phyloP scores from a whole-genome alignment of 1,140 invertebrate genomes.

The Eupristina koningsbergeri region DNA sequence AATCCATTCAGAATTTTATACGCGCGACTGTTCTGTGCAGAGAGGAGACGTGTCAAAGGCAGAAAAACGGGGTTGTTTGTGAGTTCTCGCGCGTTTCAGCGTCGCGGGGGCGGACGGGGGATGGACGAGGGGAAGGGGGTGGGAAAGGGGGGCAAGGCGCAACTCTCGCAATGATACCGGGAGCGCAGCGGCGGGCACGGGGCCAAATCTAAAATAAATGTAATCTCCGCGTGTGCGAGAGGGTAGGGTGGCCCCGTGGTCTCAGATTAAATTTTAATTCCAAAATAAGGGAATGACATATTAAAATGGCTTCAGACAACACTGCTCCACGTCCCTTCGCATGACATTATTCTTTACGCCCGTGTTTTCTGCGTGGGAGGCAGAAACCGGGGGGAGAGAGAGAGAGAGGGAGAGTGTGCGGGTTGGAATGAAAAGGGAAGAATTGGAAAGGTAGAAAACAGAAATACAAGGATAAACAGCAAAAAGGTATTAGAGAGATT shows the following conservation, averaged over 20 bases:
- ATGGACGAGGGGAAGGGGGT: too few species aligned
- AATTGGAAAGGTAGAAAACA: constrained; percentile 33
- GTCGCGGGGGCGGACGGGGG: too few species aligned
- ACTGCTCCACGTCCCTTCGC: constrained; percentile 52
- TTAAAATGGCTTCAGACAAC: constrained; percentile 62
- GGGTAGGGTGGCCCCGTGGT: constrained; percentile 23
- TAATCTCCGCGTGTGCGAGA: constrained; percentile 57
- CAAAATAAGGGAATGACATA: constrained; percentile 71
- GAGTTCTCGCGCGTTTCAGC: constrained; percentile 3
- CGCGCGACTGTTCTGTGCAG: not conserved
- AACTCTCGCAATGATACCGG: constrained; percentile 16
- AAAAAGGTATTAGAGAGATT: constrained; percentile 37
- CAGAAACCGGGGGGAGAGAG: too few species aligned
- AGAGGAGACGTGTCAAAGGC: constrained; percentile 7
- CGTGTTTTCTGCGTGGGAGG: constrained; percentile 1
- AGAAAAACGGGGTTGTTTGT: constrained; percentile 30
- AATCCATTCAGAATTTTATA: constrained; percentile 36
- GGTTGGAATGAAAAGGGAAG: constrained; percentile 25
- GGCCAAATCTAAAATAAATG: constrained; percentile 65
- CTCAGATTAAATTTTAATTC: constrained; percentile 72
- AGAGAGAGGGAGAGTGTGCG: not conserved
- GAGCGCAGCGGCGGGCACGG: constrained; percentile 54
- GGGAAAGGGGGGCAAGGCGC: not conserved
- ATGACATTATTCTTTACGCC: constrained; percentile 6
- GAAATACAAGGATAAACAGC: constrained; percentile 44